A percentile compares a stretch with the other conserved stretches of the same genome.
phyloP scores from a whole-genome alignment of 2,113 vertebrate species.

The Vulpes vulpes region DNA sequence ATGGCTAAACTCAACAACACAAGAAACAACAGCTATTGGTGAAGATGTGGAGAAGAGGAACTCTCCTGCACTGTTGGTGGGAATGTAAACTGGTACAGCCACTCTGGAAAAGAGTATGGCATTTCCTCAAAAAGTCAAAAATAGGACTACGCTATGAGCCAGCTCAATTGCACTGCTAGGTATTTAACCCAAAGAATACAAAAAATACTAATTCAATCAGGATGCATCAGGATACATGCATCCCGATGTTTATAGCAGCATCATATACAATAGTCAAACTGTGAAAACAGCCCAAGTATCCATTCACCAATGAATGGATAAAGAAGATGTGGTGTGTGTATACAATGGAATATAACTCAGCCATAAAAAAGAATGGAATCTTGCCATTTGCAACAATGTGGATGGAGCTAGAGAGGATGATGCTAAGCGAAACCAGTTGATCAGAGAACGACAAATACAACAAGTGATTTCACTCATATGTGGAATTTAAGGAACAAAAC shows the following conservation, averaged over 20 bases:
- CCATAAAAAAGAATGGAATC: background rate
- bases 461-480: background rate
- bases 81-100: background rate
- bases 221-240: background rate
- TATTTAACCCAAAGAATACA: background rate
- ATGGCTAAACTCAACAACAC: background rate
- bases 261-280: background rate
- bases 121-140: background rate
- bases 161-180: background rate
- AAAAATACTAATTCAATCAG: background rate
- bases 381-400: background rate
- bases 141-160: background rate
- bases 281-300: background rate
- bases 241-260: background rate
- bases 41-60: background rate
- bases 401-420: background rate
- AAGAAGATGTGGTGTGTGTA: background rate
- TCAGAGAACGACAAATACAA: background rate
- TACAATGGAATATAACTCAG: background rate
- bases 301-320: background rate
- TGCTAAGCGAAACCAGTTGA: background rate
- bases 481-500: background rate
- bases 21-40: background rate
- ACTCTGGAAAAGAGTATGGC: background rate
- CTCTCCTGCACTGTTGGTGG: background rate